Evolutionary conservation across 2,888 invertebrate species (phyloP).

Genomic region (Chrysina gloriosa): DNA sequence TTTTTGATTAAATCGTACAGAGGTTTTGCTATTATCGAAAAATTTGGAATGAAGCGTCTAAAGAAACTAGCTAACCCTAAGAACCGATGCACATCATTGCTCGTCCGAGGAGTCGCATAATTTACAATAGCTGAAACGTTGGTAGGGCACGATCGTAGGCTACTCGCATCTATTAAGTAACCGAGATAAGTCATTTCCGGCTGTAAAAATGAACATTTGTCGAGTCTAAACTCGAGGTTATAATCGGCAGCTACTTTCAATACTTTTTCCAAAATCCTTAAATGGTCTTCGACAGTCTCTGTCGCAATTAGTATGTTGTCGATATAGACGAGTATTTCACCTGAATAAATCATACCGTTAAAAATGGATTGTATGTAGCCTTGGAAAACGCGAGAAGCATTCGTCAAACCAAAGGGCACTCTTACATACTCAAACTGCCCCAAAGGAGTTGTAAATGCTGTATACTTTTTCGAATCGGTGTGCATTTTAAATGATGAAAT

Average conservation of each 20-base stretch:
- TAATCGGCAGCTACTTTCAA: not conserved
- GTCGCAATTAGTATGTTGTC: conserved; percentile 47
- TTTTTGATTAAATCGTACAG: conserved; percentile 23
- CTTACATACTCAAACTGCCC: conserved; percentile 51
- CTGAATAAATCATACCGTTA: conserved; percentile 35
- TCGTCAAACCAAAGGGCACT: conserved; percentile 53
- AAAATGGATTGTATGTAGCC: conserved; percentile 44
- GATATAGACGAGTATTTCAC: conserved; percentile 43
- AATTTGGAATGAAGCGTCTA: conserved; percentile 19
- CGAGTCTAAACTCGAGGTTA: conserved; percentile 14
- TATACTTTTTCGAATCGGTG: conserved; percentile 35
- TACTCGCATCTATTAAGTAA: conserved; percentile 9
- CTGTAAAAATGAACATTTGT: conserved; percentile 26
- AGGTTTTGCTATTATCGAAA: conserved; percentile 29
- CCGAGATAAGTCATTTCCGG: conserved; percentile 13
- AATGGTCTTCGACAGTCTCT: conserved; percentile 42
- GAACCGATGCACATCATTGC: conserved; percentile 8
- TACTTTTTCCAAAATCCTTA: conserved; percentile 35
- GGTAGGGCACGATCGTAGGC: not conserved
- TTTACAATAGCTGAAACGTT: conserved; percentile 17
- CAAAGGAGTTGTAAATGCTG: conserved; percentile 25
- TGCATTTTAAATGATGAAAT: conserved; percentile 38
- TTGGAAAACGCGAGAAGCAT: conserved; percentile 49
- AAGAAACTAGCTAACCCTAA: conserved; percentile 27
- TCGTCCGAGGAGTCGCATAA: conserved; percentile 4